These are phyloP conservation scores for Caenorhabditis afra DNA, from an alignment of 2,888 invertebrate species.

Conservation along the genomic window DNA sequence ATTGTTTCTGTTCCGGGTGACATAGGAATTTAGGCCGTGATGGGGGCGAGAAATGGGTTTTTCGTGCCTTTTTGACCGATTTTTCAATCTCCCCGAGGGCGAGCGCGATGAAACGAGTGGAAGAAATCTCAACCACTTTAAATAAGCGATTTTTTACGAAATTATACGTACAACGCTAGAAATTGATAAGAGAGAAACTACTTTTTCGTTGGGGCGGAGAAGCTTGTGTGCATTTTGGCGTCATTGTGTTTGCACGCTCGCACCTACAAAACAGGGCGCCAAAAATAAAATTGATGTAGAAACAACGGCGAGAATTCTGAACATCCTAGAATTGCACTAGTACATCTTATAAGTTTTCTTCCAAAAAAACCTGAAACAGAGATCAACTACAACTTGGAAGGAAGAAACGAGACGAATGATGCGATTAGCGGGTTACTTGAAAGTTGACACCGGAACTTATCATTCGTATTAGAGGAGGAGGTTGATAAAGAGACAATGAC, in stretches of 20 bases:
- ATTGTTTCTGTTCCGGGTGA: conserved; percentile 32
- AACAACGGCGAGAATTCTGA: too few relatives aligned
- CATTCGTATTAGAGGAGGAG: conserved; percentile 6
- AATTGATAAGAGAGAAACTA: neutral
- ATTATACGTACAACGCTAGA: neutral
- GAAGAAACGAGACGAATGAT: too few relatives aligned
- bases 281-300: neutral
- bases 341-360: neutral
- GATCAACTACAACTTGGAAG: too few relatives aligned
- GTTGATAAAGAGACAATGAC: conserved; percentile 25
- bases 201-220: neutral
- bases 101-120: neutral
- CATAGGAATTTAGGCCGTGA: conserved; percentile 36
- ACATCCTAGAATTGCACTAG: too few relatives aligned
- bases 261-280: conserved; percentile 24
- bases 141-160: neutral
- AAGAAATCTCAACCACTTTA: conserved; percentile 1
- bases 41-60: too few relatives aligned
- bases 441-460: conserved; percentile 19
- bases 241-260: conserved; percentile 20
- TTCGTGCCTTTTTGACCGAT: neutral
- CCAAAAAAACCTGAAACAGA: neutral
- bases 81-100: neutral
- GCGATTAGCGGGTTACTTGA: too few relatives aligned
- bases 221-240: conserved; percentile 17